Evolutionary conservation across 2,797 vertebrate genomes (phyloP), one percentile per base, ranked within the genome.

Genomic region (Tachyglossus aculeatus): DNA sequence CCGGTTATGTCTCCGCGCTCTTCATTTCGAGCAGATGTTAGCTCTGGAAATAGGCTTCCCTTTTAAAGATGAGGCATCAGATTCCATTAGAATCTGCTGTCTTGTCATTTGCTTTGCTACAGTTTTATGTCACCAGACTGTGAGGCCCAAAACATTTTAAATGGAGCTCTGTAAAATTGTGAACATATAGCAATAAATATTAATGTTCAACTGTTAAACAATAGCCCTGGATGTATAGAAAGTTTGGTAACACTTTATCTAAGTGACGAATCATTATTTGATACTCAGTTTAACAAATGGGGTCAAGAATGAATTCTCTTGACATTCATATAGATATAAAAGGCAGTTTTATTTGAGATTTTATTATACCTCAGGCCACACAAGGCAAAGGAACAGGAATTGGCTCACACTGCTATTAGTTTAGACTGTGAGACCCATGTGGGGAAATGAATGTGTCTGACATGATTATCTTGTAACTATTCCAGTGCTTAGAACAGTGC

Each of bases 61-160:
- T 83, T 86, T 78, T 82, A 86, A 89, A 90, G 80, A 71, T 72
- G 57, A 91, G 77, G 74, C 82, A 85, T 88, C 81, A 84, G 78
- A 85, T 80, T 88, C 81, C 80, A 86, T 88, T 88, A 88, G 80
- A 89, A 87, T 85, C 79, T 84, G 79, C 67, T 85, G 75, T 74
- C 68, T 72, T 82, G 73, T 89, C 84, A 57, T 60, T 85, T 89
- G 73, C 78, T 86, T 89, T 78, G 77, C 70, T 89, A 83, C 53
- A 85, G 83, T 88, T 89, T 80, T 67, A 57, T 58, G 62, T 74
- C 80, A 84, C 91, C 80, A 87, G 86, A 85, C 82, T 84, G 82
- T 85, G 81, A 90, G 80, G 78, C 83, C 79, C 74, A 77, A 90
- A 90, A 89, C 65, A 82, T 88, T 89, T 89, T 85, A 86, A 89